These are phyloP conservation scores for Aphelocoma californica DNA, from an alignment of 2,797 vertebrate species.

Conservation along the genomic window DNA sequence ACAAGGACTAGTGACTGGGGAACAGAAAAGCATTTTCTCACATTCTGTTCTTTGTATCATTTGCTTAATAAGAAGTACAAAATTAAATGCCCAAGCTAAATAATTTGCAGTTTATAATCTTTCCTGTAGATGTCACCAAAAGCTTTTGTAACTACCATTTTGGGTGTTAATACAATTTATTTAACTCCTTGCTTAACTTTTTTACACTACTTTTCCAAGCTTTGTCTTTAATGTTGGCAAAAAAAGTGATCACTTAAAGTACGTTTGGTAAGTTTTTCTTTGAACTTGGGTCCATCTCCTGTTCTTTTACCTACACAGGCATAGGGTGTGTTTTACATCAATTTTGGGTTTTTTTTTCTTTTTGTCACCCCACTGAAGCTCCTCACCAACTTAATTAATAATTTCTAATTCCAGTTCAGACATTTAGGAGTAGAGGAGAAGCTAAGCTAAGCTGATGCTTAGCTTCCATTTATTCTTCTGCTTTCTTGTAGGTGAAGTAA, in stretches of 20 bases:
- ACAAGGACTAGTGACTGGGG: neutral
- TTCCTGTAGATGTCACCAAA: constrained; percentile 50
- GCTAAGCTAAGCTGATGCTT: neutral
- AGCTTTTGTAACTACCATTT: neutral
- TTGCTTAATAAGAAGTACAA: neutral
- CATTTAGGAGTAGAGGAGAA: neutral
- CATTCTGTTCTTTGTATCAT: neutral
- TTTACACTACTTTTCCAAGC: neutral
- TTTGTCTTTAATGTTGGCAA: neutral
- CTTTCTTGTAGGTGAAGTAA: constrained; percentile 83
- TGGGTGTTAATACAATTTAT: neutral
- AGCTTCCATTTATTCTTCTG: neutral
- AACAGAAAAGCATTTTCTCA: neutral
- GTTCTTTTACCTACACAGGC: neutral
- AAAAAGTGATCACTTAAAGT: neutral
- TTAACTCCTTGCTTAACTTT: neutral
- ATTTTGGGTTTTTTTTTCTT: accelerated
- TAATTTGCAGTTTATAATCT: constrained; percentile 4
- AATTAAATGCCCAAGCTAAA: neutral
- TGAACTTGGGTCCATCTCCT: neutral
- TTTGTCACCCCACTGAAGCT: neutral
- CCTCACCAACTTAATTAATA: neutral
- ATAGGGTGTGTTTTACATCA: neutral
- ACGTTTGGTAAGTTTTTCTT: neutral
- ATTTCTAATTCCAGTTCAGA: neutral